Conservation (phyloP, 1,140 invertebrate genomes). For the Goniozus legneri region DNA sequence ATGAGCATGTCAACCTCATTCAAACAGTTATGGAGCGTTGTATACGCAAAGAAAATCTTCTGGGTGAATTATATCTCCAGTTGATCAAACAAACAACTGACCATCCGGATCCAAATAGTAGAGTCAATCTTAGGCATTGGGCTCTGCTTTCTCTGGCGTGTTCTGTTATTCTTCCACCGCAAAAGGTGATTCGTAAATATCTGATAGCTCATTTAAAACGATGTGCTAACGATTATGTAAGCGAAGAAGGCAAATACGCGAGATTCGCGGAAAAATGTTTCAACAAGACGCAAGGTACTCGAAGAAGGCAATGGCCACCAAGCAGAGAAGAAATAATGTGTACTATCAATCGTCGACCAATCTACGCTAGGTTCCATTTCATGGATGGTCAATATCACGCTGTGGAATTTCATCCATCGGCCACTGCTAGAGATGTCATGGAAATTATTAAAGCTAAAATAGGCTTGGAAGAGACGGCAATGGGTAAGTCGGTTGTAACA, state of each 20-base stretch:
- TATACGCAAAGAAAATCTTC: conserved; percentile 81
- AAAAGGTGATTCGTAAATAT: conserved; percentile 80
- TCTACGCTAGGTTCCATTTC: conserved; percentile 88
- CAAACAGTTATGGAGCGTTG: conserved; percentile 87
- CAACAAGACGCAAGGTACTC: conserved; percentile 79
- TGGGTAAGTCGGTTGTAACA: conserved; percentile 52
- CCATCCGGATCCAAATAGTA: conserved; percentile 84
- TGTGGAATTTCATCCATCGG: conserved; percentile 91
- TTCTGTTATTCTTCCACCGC: conserved; percentile 81
- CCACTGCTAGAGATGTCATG: conserved; percentile 87
- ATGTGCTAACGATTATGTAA: conserved; percentile 83
- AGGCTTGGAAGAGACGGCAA: conserved; percentile 78
- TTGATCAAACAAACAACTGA: conserved; percentile 93
- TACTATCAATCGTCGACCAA: conserved; percentile 83
- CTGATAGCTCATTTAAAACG: conserved; percentile 87
- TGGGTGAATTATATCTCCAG: conserved; percentile 90
- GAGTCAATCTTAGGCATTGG: conserved; percentile 88
- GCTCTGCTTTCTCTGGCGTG: conserved; percentile 84
- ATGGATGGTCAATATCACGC: conserved; percentile 94
- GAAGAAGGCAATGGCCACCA: conserved; percentile 85
- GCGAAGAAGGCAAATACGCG: conserved; percentile 93
- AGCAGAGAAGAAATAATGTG: conserved; percentile 91
- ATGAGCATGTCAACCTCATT: conserved; percentile 83
- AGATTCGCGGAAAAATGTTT: conserved; percentile 90
- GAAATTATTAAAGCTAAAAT: conserved; percentile 89